Conservation (phyloP, 2,113 vertebrate genomes). For the Platysteira castanea region DNA sequence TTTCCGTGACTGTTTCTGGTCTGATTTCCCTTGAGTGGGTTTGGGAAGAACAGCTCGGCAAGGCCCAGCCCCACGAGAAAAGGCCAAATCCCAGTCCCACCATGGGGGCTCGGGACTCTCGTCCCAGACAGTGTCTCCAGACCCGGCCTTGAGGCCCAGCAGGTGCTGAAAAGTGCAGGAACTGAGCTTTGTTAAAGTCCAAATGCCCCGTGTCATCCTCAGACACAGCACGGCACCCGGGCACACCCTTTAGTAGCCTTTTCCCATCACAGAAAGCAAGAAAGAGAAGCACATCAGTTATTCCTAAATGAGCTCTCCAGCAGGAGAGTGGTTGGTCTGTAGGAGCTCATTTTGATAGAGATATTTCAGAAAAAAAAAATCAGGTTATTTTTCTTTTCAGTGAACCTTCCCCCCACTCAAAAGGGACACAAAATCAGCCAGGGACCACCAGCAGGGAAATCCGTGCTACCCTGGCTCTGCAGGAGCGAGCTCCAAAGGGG, state of each 20-base stretch:
- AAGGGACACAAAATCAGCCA: background rate
- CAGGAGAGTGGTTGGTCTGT: background rate
- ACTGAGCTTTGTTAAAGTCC: background rate
- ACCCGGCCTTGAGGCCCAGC: background rate
- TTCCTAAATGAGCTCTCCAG: background rate
- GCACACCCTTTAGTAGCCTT: background rate
- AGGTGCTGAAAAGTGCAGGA: background rate
- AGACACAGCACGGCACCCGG: background rate
- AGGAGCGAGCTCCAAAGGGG: background rate
- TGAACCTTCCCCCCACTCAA: background rate
- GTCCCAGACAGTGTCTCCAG: background rate
- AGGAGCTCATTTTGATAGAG: rapidly evolving
- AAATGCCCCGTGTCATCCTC: background rate
- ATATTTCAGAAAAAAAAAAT: background rate
- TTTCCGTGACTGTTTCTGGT: rapidly evolving
- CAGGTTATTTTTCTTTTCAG: rapidly evolving
- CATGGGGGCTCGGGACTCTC: background rate
- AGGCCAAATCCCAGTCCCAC: background rate
- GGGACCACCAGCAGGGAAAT: background rate
- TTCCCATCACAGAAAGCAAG: background rate
- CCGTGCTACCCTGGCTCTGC: background rate
- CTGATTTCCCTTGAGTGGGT: background rate
- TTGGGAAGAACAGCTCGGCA: background rate
- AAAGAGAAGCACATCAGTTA: background rate
- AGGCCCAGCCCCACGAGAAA: rapidly evolving